Percentiles rank a stretch among this genome's conserved stretches.
Evolutionary conservation across 2,113 vertebrate species (phyloP).

Genomic region (Fulmarus glacialis): DNA sequence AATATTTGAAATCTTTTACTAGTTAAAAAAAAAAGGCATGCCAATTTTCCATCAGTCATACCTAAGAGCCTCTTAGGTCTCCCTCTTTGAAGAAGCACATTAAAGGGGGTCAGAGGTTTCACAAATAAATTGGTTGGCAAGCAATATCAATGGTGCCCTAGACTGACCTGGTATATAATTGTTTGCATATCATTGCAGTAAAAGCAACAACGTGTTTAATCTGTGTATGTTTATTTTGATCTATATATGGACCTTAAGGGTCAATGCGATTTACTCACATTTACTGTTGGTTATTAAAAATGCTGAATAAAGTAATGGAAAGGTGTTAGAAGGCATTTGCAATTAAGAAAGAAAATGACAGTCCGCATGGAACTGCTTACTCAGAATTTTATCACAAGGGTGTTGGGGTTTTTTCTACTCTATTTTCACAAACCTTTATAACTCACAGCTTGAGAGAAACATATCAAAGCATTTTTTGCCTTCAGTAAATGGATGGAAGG

Average conservation of each 20-base stretch:
- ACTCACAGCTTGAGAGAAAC: slow-evolving; percentile 6
- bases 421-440: slow-evolving; percentile 18
- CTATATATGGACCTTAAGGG: slow-evolving; percentile 64
- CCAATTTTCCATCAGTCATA: slow-evolving; percentile 12
- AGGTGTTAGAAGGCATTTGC: slow-evolving; percentile 67
- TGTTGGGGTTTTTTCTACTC: background rate
- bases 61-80: background rate
- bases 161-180: slow-evolving; percentile 65
- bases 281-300: slow-evolving; percentile 75
- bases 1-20: background rate
- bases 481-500: background rate
- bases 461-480: slow-evolving; percentile 13
- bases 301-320: slow-evolving; percentile 72
- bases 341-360: slow-evolving; percentile 70
- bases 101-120: slow-evolving; percentile 63
- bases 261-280: slow-evolving; percentile 77
- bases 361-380: slow-evolving; percentile 62
- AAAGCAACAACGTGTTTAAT: slow-evolving; percentile 69
- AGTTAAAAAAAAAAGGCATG: background rate
- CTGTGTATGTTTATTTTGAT: slow-evolving; percentile 70
- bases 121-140: slow-evolving; percentile 71
- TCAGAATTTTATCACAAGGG: slow-evolving; percentile 62
- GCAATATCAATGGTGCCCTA: slow-evolving; percentile 65
- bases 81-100: slow-evolving; percentile 45
- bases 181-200: slow-evolving; percentile 69